Evolutionary conservation across 2,888 invertebrate species (phyloP), one percentile per base, ranked within the genome.

Genomic region (Stegana nigrithorax): DNA sequence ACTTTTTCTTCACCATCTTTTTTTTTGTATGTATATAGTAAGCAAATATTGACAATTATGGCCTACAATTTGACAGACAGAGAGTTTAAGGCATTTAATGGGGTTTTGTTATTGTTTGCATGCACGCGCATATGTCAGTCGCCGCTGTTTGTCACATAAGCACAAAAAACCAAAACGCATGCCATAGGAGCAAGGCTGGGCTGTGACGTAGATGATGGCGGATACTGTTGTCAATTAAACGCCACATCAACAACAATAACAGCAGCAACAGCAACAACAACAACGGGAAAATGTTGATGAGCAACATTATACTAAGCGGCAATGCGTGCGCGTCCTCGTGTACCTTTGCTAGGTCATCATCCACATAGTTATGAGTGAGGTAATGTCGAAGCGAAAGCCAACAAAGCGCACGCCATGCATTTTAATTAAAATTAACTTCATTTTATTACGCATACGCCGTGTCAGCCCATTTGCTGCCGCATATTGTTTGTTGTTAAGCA

Each of bases 31-130:
- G 10, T n/a, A 51, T n/a, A 29, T 51, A 12, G 59, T 62, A 67
- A 69, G 67, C 70, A 80, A 80, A 78, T 80, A 78, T 78, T 78
- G 80, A 74, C 77, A 78, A 76, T 78, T 76, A 73, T 80, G 78
- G 77, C 77, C 75, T 77, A 79, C 77, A 79, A 78, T 77, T 77
- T 69, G 71, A 79, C 79, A 73, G 72, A 42, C 8, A 59, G 44
- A 42, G 67, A 66, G 12, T 39, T 39, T 8, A 14, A 8, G n/a
- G n/a, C 17, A 14, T 39, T 14, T 39, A n/a, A 36, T 36, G 36
- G 4, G 10, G 10, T 39, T 39, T n/a, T 39, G n/a, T n/a, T n/a
- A n/a, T n/a, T n/a, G n/a, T n/a, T n/a, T n/a, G n/a, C n/a, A n/a
- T n/a, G n/a, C n/a, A n/a, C n/a, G n/a, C n/a, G n/a, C n/a, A n/a